Base-by-base conservation (phyloP, 2,113 vertebrate species). In the Pantherophis guttatus region DNA sequence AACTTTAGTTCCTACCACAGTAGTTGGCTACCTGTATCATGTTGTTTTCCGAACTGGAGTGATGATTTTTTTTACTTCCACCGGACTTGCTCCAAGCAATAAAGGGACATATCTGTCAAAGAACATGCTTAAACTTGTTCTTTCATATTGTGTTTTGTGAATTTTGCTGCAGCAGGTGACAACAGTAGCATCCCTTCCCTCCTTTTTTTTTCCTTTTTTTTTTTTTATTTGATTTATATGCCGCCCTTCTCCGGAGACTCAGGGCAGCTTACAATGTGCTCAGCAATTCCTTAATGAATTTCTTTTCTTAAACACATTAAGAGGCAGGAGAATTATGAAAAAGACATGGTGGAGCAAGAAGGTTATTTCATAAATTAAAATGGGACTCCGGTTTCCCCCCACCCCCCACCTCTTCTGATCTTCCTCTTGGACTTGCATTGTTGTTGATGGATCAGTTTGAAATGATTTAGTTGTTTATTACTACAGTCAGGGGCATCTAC, bases 1-100 rank as follows among this genome's bases (percentile, higher is more conserved):
- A 26, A 91, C 91, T 58, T 24, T 29, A 92, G 95, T 92, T 91
- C 87, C 52, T 94, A 15, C 39, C 87, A 89, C 55, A 94, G 17
- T 52, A 91, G 87, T 95, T 92, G 39, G 59, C 86, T 94, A 95
- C 21, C 96, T 97, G 95, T 29, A 97, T 97, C 97, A 97, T 98
- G 97, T 96, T 97, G 97, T 97, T 98, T 95, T 96, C 93, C 95
- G 97, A 98, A 98, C 94, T 96, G 97, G 92, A 95, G 97, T 97
- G 98, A 98, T 97, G 96, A 97, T 98, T 98, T 97, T 98, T 97
- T 98, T 94, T 98, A 98, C 98, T 97, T 98, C 96, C 96, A 97
- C 97, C 97, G 96, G 96, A 95, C 97, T 97, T 97, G 95, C 96
- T 96, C 97, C 95, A 96, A 98, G 97, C 97, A 94, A 96, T 93